Base-by-base conservation (phyloP, 2,888 invertebrate genomes). In the Salticus scenicus region DNA sequence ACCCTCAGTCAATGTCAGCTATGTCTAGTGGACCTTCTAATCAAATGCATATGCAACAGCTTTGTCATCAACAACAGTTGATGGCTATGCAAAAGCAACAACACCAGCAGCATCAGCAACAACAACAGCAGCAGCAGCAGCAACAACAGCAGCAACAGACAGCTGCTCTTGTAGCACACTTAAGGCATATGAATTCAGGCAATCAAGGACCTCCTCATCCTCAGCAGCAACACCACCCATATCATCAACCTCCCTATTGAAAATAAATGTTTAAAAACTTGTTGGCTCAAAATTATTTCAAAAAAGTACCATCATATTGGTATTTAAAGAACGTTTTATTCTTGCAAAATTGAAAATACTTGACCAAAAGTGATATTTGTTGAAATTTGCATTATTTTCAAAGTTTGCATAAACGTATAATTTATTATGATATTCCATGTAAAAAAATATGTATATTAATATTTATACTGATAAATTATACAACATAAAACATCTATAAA, bases 51-150 rank as follows among this genome's bases (percentile, higher is more conserved):
- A 86, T 88, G 79, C 84, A 85, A 73, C 88, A 88, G 47, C 37
- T 72, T 10, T 73, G 88, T n/a, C 87, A 84, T 41, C 88, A 87
- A 30, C 87, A 87, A 37, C 89, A 86, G 47, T 70, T 87, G 42
- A 76, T 86, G 76, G 66, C 78, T 12, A 86, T 87, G 86, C 85
- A 85, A 51, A 78, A 87, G 27, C 82, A 87, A 2, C 87, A 88
- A 20, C 84, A 84, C 24, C 85, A 85, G 33, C 87, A 85, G 10
- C 81, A 81, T 5, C 75, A 83, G n/a, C 86, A 87, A 14, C 84
- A 84, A 30, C 85, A 85, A 28, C 87, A 85, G 4, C 81, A 81
- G 24, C 75, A 83, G n/a, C 86, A 87, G 14, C 87, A 88, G 42
- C 88, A 88, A 24, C 77, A 79, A 31, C 85, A 79, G 17, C 85